A percentile compares a stretch with the other conserved stretches of the same genome.
These are phyloP conservation scores for Xanthorhoe designata DNA, from an alignment of 2,888 invertebrate species.

Conservation along the genomic window DNA sequence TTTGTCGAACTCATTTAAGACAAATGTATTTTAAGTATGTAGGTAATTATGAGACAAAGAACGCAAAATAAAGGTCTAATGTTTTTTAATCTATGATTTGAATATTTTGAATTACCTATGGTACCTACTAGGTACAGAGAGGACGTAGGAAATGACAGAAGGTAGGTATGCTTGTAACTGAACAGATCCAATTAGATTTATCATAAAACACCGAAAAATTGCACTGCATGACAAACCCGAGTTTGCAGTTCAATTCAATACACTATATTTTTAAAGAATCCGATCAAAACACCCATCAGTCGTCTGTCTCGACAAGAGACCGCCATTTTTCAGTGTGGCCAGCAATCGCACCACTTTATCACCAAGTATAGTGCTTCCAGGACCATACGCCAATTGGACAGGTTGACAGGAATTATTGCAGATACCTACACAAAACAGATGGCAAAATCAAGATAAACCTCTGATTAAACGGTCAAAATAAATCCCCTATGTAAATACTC, in stretches of 20 bases:
- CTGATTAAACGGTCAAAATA: slow-evolving; percentile 57
- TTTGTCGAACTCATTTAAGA: too few relatives aligned
- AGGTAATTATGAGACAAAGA: too few relatives aligned
- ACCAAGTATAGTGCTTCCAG: slow-evolving; percentile 52
- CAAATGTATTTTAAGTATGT: too few relatives aligned
- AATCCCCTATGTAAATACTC: slow-evolving; percentile 49
- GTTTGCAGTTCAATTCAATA: slow-evolving; percentile 3
- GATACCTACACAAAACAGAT: slow-evolving; percentile 51
- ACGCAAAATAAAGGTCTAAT: too few relatives aligned
- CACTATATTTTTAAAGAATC: slow-evolving; percentile 4
- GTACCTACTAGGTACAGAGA: too few relatives aligned
- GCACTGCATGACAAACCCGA: background rate
- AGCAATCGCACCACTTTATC: slow-evolving; percentile 55
- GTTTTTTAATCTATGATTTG: too few relatives aligned
- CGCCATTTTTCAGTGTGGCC: slow-evolving; percentile 42
- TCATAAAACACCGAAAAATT: background rate
- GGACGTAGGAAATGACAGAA: too few relatives aligned
- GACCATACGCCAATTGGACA: slow-evolving; percentile 47
- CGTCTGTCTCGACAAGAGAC: slow-evolving; percentile 3
- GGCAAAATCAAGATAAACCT: slow-evolving; percentile 50
- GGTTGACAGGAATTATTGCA: slow-evolving; percentile 57
- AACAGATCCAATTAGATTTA: too few relatives aligned
- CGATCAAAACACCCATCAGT: slow-evolving; percentile 17
- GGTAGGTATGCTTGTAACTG: too few relatives aligned
- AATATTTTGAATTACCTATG: too few relatives aligned